Evolutionary conservation across 1,140 invertebrate species (phyloP).

Genomic region (Muscidifurax raptorellus): DNA sequence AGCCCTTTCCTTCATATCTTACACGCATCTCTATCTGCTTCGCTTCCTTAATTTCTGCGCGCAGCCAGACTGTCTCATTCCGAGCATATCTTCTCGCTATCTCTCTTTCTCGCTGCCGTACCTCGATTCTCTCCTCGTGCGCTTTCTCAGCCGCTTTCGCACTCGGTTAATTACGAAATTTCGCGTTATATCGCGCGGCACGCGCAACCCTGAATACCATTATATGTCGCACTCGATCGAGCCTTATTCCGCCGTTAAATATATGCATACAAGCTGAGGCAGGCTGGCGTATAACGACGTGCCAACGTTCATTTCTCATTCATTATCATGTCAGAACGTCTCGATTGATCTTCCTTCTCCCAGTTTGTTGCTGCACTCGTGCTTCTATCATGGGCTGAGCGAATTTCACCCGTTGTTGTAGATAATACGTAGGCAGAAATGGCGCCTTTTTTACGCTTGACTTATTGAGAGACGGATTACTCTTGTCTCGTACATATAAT

Average conservation of each 20-base stretch:
- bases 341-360: slow-evolving; percentile 1
- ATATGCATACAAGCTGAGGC: neutral
- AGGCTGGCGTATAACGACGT: neutral
- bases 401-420: too few relatives aligned
- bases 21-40: slow-evolving; percentile 19
- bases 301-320: neutral
- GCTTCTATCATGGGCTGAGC: too few relatives aligned
- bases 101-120: neutral
- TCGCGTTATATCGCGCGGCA: neutral
- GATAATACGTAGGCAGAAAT: too few relatives aligned
- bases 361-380: neutral
- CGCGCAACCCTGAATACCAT: slow-evolving; percentile 17
- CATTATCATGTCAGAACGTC: neutral
- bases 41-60: slow-evolving; percentile 18
- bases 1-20: slow-evolving; percentile 9
- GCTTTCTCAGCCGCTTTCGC: neutral
- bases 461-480: neutral
- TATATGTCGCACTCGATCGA: slow-evolving; percentile 11
- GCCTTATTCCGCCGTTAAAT: neutral
- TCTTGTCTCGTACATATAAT: neutral
- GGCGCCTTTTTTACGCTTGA: too few relatives aligned
- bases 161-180: slow-evolving; percentile 28
- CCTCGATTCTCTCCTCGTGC: neutral
- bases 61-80: neutral
- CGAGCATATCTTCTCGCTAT: neutral